A percentile compares a stretch with the other conserved stretches of the same genome.
phyloP scores from a whole-genome alignment of 2,797 vertebrate species.

The Loriculus beryllinus region DNA sequence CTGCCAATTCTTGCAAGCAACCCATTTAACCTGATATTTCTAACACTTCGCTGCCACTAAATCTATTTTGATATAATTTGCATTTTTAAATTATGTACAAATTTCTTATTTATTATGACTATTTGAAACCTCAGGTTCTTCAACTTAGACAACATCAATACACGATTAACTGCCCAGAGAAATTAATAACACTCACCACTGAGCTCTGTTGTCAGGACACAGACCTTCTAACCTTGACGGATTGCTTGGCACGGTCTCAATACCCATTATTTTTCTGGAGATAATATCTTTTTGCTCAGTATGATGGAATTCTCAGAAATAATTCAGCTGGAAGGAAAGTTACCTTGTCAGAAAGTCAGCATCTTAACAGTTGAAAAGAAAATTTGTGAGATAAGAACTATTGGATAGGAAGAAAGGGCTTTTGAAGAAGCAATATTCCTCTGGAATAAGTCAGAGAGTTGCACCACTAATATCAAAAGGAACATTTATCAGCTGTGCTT shows the following conservation, averaged over 20 bases:
- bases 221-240: not conserved
- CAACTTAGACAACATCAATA: not conserved
- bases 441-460: not conserved
- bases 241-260: not conserved
- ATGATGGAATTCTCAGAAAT: conserved; percentile 7
- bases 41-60: not conserved
- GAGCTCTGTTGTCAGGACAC: not conserved
- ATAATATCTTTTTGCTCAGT: not conserved
- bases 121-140: not conserved
- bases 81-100: not conserved
- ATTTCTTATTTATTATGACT: conserved; percentile 14
- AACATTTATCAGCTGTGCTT: not conserved
- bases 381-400: conserved; percentile 7
- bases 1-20: not conserved
- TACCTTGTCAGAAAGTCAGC: conserved; percentile 11
- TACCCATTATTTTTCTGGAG: conserved; percentile 17
- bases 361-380: not conserved
- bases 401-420: not conserved
- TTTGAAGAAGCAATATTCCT: not conserved
- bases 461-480: not conserved
- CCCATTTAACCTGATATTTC: not conserved
- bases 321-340: conserved; percentile 32
- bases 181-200: not conserved
- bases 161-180: not conserved
- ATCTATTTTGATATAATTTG: not conserved